Evolutionary conservation across 2,797 vertebrate genomes (phyloP), one percentile per base, ranked within the genome.

Genomic region (Smutsia gigantea): DNA sequence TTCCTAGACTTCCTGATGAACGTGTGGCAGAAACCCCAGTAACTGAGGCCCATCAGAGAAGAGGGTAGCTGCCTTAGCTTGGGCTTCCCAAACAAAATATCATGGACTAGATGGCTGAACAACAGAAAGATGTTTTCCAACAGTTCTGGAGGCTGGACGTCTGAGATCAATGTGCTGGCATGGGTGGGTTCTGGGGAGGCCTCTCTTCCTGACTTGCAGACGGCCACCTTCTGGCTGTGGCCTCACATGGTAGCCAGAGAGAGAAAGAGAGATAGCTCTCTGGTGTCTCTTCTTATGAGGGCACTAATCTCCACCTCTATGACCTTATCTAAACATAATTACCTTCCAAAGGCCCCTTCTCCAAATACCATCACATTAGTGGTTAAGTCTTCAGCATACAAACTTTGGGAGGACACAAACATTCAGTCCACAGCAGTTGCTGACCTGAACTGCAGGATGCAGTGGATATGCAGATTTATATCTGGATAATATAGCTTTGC

Each of bases 201-300:
- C 46, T 42, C 46, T 31, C 81, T 55, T 27, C 64, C 55, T 49
- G 51, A 39, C 37, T 49, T 64, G 46, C 14, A 37, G 64, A 81
- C 0, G 4, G 77, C n/a, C 51, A 68, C 39, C 21, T 61, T 37
- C 93, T 25, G 37, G 74, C 82, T 81, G 12, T 19, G 42, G 68
- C 53, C 39, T 42, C 51, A 3, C 0, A 1, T 15, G 46, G 46
- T 46, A 10, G 46, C 13, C 1, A 8, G 3, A 4, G 25, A 27
- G 6, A 29, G 42, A 49, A 46, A 46, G 5, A 25, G 11, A 21
- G 25, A 37, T 18, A 25, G 34, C n/a, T 66, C n/a, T 79, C 64
- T 49, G 8, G 12, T 23, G 31, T 49, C 59, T 66, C 25, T 10
- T 46, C 23, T 49, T 37, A 31, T 31, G 39, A 66, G 25, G 66